Evolutionary conservation across 1,140 invertebrate genomes (phyloP).

Genomic region (Drosophila guanche): DNA sequence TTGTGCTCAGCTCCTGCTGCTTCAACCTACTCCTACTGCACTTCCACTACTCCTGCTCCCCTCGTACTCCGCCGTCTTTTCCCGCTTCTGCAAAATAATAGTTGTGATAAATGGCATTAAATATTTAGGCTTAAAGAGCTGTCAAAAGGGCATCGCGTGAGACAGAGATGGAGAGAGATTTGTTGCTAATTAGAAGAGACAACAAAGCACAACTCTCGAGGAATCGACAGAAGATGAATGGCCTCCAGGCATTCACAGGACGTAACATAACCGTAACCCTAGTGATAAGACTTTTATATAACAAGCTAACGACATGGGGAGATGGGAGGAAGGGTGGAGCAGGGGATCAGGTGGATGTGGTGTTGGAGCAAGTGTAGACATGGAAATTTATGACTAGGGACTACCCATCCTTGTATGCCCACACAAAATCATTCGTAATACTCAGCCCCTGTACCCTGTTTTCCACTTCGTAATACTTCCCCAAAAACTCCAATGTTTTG

Average conservation of each 20-base stretch:
- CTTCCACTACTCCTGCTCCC: too few species aligned
- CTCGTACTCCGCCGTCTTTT: too few species aligned
- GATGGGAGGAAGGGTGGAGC: neutral
- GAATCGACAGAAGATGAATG: slow-evolving; percentile 46
- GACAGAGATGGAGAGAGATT: slow-evolving; percentile 24
- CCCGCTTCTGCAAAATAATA: slow-evolving; percentile 1
- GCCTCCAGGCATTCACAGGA: slow-evolving; percentile 11
- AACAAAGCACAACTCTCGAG: slow-evolving; percentile 11
- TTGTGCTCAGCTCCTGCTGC: too few species aligned
- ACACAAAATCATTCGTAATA: slow-evolving; percentile 19
- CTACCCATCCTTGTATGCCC: slow-evolving; percentile 21
- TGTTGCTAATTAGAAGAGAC: slow-evolving; percentile 60
- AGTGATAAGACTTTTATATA: slow-evolving; percentile 61
- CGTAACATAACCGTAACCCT: slow-evolving; percentile 37
- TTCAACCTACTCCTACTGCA: too few species aligned
- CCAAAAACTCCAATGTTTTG: too few species aligned
- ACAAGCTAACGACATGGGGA: slow-evolving; percentile 38
- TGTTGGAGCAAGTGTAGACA: slow-evolving; percentile 12
- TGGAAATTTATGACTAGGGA: slow-evolving; percentile 62
- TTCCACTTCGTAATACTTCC: too few species aligned
- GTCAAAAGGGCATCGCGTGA: slow-evolving; percentile 15
- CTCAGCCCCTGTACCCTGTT: neutral
- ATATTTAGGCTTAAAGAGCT: slow-evolving; percentile 62
- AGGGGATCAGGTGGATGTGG: neutral
- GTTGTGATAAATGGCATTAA: slow-evolving; percentile 57